A percentile compares a stretch with the other conserved stretches of the same genome.
Conservation (phyloP, 2,888 invertebrate species). For the Callinectes sapidus region DNA sequence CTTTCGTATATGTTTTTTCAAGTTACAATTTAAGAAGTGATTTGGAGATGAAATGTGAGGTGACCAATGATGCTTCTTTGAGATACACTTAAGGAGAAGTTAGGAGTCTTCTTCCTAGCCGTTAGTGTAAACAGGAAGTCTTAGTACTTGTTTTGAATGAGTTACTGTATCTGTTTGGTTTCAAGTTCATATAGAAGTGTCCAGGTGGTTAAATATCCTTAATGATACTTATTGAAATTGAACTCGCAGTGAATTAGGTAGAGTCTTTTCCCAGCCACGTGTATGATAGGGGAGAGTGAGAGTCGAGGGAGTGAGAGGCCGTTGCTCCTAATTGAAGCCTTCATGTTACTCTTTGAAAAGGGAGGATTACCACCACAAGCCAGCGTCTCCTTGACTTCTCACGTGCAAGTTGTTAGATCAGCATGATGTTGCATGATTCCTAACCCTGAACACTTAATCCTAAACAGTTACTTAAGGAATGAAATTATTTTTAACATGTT, state of each 20-base stretch:
- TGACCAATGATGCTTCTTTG: neutral
- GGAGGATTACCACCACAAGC: neutral
- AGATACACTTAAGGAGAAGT: too few relatives aligned
- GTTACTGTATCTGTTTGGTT: neutral
- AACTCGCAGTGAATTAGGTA: neutral
- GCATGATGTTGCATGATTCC: neutral
- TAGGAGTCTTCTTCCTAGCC: too few relatives aligned
- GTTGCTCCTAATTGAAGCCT: slow-evolving; percentile 5
- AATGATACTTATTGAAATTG: neutral
- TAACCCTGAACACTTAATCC: neutral
- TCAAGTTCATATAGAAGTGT: neutral
- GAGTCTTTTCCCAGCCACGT: neutral
- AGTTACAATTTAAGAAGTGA: neutral
- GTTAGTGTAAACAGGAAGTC: too few relatives aligned
- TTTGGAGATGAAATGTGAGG: too few relatives aligned
- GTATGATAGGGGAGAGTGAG: neutral
- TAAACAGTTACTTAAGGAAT: neutral
- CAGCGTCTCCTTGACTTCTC: neutral
- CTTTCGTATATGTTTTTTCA: neutral
- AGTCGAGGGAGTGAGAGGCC: neutral
- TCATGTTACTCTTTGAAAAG: neutral
- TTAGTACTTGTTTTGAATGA: too few relatives aligned
- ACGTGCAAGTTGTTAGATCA: neutral
- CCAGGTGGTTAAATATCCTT: neutral
- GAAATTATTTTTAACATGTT: neutral